These are phyloP conservation scores for Yponomeuta sedellus DNA, from an alignment of 2,888 invertebrate genomes.

Conservation along the genomic window DNA sequence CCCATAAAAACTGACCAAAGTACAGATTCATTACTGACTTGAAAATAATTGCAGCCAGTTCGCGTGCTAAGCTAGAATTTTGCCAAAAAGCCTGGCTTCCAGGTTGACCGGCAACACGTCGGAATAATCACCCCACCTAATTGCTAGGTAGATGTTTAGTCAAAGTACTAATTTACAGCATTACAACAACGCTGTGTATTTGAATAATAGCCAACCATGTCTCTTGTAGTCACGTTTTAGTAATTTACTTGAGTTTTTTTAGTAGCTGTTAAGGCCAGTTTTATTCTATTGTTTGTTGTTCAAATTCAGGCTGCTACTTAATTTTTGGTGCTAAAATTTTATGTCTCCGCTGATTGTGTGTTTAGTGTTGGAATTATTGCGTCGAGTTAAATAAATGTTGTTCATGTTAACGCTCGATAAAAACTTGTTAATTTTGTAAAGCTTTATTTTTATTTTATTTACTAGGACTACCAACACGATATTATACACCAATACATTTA, in stretches of 20 bases:
- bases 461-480: too few relatives aligned
- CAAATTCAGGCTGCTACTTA: not conserved
- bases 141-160: conserved; percentile 2
- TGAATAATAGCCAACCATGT: conserved; percentile 3
- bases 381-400: not conserved
- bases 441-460: not conserved
- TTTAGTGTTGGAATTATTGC: not conserved
- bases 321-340: conserved; percentile 1
- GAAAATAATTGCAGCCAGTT: not conserved
- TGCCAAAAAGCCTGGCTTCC: not conserved
- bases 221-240: not conserved
- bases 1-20: not conserved
- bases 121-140: not conserved
- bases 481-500: too few relatives aligned
- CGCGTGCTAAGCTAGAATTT: not conserved
- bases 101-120: not conserved
- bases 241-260: not conserved
- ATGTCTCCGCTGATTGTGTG: not conserved
- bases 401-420: not conserved
- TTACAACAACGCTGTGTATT: not conserved
- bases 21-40: not conserved
- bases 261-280: not conserved
- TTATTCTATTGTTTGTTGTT: not conserved
- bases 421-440: not conserved
- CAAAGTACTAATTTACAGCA: conserved; percentile 4